A percentile compares a stretch with the other conserved stretches of the same genome.
Evolutionary conservation across 35 echinoderm and acorn worm species (phyloP).

Genomic region (Chiridota heheva): DNA sequence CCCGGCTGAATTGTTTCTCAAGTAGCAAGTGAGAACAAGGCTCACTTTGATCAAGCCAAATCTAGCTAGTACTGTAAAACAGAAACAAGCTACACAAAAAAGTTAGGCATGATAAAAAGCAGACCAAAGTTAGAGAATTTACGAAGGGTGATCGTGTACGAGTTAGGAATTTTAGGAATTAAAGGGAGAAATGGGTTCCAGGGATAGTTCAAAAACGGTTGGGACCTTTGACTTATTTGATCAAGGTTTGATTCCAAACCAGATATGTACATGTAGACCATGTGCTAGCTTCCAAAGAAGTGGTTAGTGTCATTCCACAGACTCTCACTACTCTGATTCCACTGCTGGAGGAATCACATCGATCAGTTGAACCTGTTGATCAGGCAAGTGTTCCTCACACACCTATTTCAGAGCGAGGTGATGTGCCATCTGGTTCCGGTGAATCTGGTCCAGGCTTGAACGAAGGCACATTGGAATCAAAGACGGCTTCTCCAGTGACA

Average conservation of each 20-base stretch:
- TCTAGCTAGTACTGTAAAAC: neutral
- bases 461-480: no score
- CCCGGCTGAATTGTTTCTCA: constrained; percentile 17
- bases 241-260: neutral
- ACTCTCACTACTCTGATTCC: no score
- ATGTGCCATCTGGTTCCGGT: no score
- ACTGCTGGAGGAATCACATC: no score
- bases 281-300: neutral
- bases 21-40: neutral
- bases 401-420: no score
- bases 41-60: constrained; percentile 5
- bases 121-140: neutral
- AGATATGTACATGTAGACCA: constrained; percentile 13
- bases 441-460: no score
- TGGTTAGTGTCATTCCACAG: no score
- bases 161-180: neutral
- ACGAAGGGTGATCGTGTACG: neutral
- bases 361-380: no score
- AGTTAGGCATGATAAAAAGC: neutral
- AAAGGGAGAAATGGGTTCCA: neutral
- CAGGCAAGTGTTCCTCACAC: no score
- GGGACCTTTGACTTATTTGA: constrained; percentile 5
- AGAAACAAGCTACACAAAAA: constrained; percentile 10
- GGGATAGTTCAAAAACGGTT: neutral
- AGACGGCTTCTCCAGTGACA: no score